Conservation (phyloP, 2,113 vertebrate species). For the Rhizomys pruinosus region DNA sequence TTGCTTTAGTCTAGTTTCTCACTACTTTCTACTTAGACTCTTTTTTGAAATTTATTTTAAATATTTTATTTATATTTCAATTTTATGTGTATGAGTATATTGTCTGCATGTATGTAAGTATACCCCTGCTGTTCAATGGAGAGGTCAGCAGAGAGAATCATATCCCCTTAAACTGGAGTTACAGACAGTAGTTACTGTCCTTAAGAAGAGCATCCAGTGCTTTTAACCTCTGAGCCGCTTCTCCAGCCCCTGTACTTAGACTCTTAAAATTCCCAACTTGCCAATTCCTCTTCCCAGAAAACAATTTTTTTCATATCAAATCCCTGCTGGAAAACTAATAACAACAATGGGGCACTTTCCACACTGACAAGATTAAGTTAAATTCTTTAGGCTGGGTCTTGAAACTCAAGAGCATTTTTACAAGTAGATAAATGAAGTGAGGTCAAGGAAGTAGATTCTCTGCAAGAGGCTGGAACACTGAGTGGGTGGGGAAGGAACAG, state of each 20-base stretch:
- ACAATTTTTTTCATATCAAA: neutral
- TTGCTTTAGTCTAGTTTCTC: neutral
- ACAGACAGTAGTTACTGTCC: too few species aligned
- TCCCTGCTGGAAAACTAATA: neutral
- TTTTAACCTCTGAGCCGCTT: too few species aligned
- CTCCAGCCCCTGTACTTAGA: neutral
- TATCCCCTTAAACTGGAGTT: too few species aligned
- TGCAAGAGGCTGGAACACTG: neutral
- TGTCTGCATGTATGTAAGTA: too few species aligned
- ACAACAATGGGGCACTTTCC: neutral
- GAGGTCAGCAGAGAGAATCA: too few species aligned
- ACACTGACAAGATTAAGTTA: neutral
- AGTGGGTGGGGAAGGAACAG: neutral
- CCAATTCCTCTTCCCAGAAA: neutral
- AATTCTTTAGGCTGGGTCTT: slow-evolving; percentile 20
- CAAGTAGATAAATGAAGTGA: neutral
- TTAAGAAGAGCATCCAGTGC: too few species aligned
- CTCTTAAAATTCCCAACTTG: neutral
- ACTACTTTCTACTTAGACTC: neutral
- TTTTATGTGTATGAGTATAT: too few species aligned
- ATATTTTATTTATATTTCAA: too few species aligned
- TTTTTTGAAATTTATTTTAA: too few species aligned
- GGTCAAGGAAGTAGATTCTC: neutral
- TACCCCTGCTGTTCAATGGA: too few species aligned
- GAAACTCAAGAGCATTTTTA: slow-evolving; percentile 6